Percentiles rank a stretch among this genome's conserved stretches.
phyloP scores from a whole-genome alignment of 1,140 invertebrate genomes.

The Caerostris darwini region DNA sequence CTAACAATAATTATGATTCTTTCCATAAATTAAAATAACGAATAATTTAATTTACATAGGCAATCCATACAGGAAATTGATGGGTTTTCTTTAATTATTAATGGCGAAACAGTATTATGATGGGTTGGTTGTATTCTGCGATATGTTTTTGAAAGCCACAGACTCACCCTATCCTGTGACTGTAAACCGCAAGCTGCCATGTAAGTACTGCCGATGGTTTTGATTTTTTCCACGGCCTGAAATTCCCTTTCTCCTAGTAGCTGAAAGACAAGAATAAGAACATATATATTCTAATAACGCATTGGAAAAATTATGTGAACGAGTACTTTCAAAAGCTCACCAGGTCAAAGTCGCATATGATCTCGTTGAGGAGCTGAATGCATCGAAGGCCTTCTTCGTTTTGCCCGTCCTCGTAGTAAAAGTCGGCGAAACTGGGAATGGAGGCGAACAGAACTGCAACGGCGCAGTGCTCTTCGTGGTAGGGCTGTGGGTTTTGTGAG shows the following conservation, averaged over 20 bases:
- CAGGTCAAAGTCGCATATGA: constrained; percentile 94
- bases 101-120: too few relatives aligned
- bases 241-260: constrained; percentile 91
- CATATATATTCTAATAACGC: neutral
- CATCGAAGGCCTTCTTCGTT: constrained; percentile 86
- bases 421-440: constrained; percentile 90
- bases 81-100: too few relatives aligned
- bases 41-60: too few relatives aligned
- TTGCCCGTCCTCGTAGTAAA: constrained; percentile 85
- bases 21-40: too few relatives aligned
- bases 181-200: constrained; percentile 96
- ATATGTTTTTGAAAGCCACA: too few relatives aligned
- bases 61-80: too few relatives aligned
- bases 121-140: too few relatives aligned
- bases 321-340: too few relatives aligned
- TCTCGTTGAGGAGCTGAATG: constrained; percentile 91
- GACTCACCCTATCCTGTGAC: constrained; percentile 49
- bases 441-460: constrained; percentile 96
- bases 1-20: too few relatives aligned
- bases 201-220: constrained; percentile 98
- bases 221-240: constrained; percentile 97
- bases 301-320: too few relatives aligned
- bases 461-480: constrained; percentile 91
- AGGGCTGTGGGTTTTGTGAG: too few relatives aligned
- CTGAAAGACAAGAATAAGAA: constrained; percentile 72